Conservation (phyloP, 2,797 vertebrate species). For the Alfaro cultratus region DNA sequence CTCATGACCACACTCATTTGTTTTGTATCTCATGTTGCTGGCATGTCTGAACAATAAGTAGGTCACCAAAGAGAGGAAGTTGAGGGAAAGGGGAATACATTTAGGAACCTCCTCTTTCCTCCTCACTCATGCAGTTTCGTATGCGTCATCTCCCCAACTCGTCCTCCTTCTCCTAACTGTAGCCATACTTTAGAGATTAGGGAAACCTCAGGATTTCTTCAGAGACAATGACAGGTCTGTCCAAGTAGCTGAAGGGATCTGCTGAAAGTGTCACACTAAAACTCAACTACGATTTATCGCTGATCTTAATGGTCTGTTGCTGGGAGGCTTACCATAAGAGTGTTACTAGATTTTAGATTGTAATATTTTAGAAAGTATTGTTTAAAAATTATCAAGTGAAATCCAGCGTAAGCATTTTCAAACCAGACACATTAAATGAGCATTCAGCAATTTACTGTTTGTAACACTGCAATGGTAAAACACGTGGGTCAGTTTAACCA, state of each 20-base stretch:
- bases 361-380: background rate
- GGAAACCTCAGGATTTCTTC: conserved; percentile 34
- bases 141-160: conserved; percentile 48
- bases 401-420: background rate
- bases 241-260: conserved; percentile 37
- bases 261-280: conserved; percentile 21
- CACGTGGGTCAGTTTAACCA: background rate
- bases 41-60: conserved; percentile 77
- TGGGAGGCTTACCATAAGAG: background rate
- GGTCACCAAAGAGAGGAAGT: conserved; percentile 73
- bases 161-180: conserved; percentile 32
- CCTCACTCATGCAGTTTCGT: conserved; percentile 58
- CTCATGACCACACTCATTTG: conserved; percentile 62
- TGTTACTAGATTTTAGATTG: background rate
- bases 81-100: conserved; percentile 45
- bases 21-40: conserved; percentile 59
- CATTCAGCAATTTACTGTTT: background rate
- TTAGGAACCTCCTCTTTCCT: conserved; percentile 62
- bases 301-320: background rate
- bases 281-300: conserved; percentile 10
- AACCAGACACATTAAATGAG: background rate
- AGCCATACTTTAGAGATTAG: conserved; percentile 37
- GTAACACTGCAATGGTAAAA: background rate
- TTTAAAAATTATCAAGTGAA: background rate
- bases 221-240: conserved; percentile 28